Base-by-base conservation (phyloP, 2,888 invertebrate genomes). In the Trichogramma evanescens region DNA sequence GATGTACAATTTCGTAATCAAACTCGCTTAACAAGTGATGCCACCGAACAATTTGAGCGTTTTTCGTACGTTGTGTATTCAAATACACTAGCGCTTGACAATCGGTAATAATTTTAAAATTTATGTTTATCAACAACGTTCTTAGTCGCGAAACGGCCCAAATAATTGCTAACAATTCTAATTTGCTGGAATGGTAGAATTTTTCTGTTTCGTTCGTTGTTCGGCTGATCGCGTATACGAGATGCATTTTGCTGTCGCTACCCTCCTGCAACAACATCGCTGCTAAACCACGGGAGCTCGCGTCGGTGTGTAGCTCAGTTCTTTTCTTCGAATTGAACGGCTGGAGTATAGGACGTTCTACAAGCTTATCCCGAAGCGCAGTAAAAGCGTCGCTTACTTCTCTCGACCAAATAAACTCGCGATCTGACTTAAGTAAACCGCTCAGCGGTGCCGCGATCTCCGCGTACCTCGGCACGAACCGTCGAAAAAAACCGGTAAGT, bases 281-380 rank as follows among this genome's bases (percentile, higher is more conserved):
- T 13, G 13, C 13, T 13, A 13, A 13, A 2, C 13, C 13, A 13
- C 13, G 13, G 13, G 13, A 13, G 13, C 13, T 13, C 13, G 13
- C 13, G 13, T 13, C 13, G 13, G 13, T 13, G 2, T 66, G 64
- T 9, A 65, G 41, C 26, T 66, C 65, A 1, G 63, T 66, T 45
- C 6, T 7, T 41, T 45, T 7, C n/a, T 48, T 54, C 9, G 62
- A 48, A 10, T 62, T 44, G 13, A 60, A 65, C 6, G 54, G 45
- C 7, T 51, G 56, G 3, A 57, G 6, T 4, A 57, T 8, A 0
- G 56, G 51, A 5, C 9, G 5, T 1, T 13, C 2, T 0, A 5
- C 1, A 6, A 58, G 42, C 10, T 3, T 41, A 5, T 40, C 6
- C 0, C 26, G 7, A 8, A 58, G 40, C 1, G 8, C 0, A 4